Evolutionary conservation across 2,797 vertebrate species (phyloP), one percentile per base, ranked within the genome.

Genomic region (Mormyrops attenuatus): DNA sequence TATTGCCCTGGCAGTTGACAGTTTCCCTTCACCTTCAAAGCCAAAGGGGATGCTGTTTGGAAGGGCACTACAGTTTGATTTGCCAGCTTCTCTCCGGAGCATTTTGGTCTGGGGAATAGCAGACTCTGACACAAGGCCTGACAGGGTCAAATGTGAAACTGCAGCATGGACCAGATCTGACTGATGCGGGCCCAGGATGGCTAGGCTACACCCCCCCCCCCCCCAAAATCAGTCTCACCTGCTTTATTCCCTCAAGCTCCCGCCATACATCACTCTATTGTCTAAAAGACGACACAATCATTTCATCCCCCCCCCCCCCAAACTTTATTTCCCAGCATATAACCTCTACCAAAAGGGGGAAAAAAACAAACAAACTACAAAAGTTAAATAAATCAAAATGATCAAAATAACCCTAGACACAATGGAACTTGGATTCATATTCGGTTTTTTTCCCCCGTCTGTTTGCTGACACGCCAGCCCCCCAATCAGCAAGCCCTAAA

Each of bases 351-450:
- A 92, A 92, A 69, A 88, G 94, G 94, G 92, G 94, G 93, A 95
- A 94, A 94, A 30, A 57, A 57, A 80, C 20, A 80, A 80, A 77
- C 11, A 44, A 92, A 93, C 91, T 95, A 96, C 95, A 94, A 96
- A 96, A 95, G 93, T 95, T 96, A 95, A 95, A 96, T 96, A 96
- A 95, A 96, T 96, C 95, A 96, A 95, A 96, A 95, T 96, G 95
- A 96, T 96, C 95, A 95, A 96, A 96, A 96, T 95, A 93, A 93
- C 95, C 93, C 93, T 89, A 92, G 93, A 96, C 94, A 96, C 94
- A 91, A 89, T 93, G 91, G 93, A 93, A 95, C 95, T 95, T 69
- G 57, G 94, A 94, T 96, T 95, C 95, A 94, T 95, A 95, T 96
- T 96, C 94, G 96, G 95, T 95, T 96, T 94, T 92, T 94, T 95